These are phyloP conservation scores for Gymnothorax javanicus DNA, from an alignment of 2,797 vertebrate species.

Conservation along the genomic window DNA sequence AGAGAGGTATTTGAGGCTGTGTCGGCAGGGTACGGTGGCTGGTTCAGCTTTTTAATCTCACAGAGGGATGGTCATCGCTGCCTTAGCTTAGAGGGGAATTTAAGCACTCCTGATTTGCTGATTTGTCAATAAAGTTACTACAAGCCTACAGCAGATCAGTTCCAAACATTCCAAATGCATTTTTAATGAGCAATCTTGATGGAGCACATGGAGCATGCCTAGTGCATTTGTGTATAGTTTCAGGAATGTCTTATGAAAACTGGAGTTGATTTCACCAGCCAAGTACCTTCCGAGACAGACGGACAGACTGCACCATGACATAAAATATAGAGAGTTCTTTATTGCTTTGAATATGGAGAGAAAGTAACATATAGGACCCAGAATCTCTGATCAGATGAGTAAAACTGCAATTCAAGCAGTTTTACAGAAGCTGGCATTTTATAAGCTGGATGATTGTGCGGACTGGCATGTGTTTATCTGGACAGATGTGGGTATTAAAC, in stretches of 20 bases:
- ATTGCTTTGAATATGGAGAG: background rate
- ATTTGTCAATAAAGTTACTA: constrained; percentile 20
- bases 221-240: background rate
- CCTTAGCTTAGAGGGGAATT: background rate
- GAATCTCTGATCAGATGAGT: background rate
- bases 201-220: background rate
- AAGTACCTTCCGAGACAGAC: no score
- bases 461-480: background rate
- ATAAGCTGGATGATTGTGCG: background rate
- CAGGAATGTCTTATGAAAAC: no score
- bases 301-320: background rate
- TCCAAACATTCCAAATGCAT: background rate
- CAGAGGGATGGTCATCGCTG: background rate
- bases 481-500: constrained; percentile 11
- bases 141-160: background rate
- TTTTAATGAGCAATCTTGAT: background rate
- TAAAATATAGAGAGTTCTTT: background rate
- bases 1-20: background rate
- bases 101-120: background rate
- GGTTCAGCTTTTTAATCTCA: background rate
- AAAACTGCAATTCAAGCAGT: background rate
- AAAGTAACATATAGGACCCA: background rate
- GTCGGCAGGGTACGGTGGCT: background rate
- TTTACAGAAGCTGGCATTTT: background rate
- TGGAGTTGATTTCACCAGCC: no score